Evolutionary conservation across 2,888 invertebrate genomes (phyloP).

Genomic region (Eupithecia subumbrata): DNA sequence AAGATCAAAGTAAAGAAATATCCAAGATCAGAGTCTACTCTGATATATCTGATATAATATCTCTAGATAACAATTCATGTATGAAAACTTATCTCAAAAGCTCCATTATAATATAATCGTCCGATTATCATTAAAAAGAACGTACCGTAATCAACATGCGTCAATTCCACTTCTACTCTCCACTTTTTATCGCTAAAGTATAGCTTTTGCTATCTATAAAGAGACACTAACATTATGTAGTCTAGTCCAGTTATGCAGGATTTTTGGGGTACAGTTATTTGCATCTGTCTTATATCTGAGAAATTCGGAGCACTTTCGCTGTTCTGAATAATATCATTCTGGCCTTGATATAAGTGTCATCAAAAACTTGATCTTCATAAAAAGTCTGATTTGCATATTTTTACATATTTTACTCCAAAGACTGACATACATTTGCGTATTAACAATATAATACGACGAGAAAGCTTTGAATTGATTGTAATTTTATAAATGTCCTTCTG

Average conservation of each 20-base stretch:
- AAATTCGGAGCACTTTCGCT: constrained; percentile 11
- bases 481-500: neutral
- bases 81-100: no score
- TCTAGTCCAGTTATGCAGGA: neutral
- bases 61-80: no score
- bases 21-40: no score
- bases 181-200: neutral
- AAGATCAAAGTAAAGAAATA: no score
- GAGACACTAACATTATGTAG: neutral
- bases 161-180: neutral
- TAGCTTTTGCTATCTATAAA: neutral
- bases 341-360: constrained; percentile 5
- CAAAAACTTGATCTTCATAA: constrained; percentile 13
- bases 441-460: constrained; percentile 16
- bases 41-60: no score
- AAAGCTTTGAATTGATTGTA: constrained; percentile 16
- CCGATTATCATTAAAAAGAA: neutral
- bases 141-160: neutral
- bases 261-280: neutral
- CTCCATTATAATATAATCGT: no score
- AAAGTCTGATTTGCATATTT: constrained; percentile 8
- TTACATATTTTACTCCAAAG: constrained; percentile 1
- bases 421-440: neutral
- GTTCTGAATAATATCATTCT: constrained; percentile 8
- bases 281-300: constrained; percentile 1